Evolutionary conservation across 1,140 invertebrate species (phyloP), one percentile per base, ranked within the genome.

Genomic region (Chlorops oryzae): DNA sequence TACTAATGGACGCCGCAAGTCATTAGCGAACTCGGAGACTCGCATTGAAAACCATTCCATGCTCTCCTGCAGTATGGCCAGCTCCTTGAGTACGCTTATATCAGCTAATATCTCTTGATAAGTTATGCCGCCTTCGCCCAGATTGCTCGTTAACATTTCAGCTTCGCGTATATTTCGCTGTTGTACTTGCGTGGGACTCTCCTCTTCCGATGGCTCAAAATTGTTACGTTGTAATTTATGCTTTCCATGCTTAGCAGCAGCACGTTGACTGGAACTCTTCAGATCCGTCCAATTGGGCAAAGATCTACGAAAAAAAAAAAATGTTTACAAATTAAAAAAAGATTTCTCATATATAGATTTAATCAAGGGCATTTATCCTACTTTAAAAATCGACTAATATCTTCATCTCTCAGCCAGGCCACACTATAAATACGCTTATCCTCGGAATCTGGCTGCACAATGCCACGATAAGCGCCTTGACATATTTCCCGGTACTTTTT

Each of bases 351-450:
- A n/a, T n/a, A n/a, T 0, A 2, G 5, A 39, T 22, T 17, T 9
- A 27, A 5, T 20, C 17, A 32, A 34, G 35, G 15, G 25, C 24
- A 39, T 20, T 13, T 32, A 7, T 66, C 63, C 63, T 77, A 85
- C 81, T 88, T 88, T 52, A 90, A 80, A 73, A 94, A 92, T 52
- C 91, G 75, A 70, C 84, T 92, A 47, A 97, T 96, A 69, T 97
- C 93, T 56, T 93, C 90, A 73, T 97, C 93, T 56, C 92, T 90
- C 2, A 93, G 80, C 93, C 93, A 96, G 22, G 85, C 83, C 5
- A 90, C 88, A 62, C 89, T 92, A 50, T 92, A 85, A 25, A 92
- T 84, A 43, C 84, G 74, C 57, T 84, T 84, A 58, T 90, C 87
- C 60, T 90, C 86, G 0, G 82, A 79, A 54, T 87, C 85, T n/a